Base-by-base conservation (phyloP, 2,888 invertebrate genomes). In the Nomada fucata region DNA sequence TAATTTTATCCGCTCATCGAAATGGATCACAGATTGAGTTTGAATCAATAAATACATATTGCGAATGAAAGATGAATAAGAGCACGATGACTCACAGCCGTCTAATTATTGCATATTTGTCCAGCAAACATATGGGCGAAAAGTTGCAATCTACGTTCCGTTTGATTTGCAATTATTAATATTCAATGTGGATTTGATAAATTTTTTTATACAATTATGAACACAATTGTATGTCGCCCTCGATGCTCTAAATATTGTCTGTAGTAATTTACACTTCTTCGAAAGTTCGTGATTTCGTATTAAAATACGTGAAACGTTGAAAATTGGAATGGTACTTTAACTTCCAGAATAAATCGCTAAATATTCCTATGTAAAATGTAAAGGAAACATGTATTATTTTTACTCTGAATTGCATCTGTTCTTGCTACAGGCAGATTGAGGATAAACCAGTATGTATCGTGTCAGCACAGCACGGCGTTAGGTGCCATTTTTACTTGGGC, bases 401-500 rank as follows among this genome's bases (percentile, higher is more conserved):
- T 20, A 52, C 29, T 20, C 61, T 53, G 13, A 42, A 68, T 53
- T 42, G 23, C 18, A 61, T 61, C 50, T 68, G 20, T 23, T 60
- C 29, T 64, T 47, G 29, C 44, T 29, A 20, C 26, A 47, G 50
- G 26, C 26, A 47, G 59, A 20, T 71, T 13, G 13, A 42, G n/a
- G 10, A 36, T 29, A n/a, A 57, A 71, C 50, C 57, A 26, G 64
- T 15, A 57, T 64, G 29, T 68, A 57, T 64, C 50, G 11, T 29
- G 55, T 53, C 50, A 36, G 36, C 36, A 36, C 36, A 36, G 36
- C 36, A 36, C 36, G 18, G 44, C 52, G 57, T 53, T 23, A 29
- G 59, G 59, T 65, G 76, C 26, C 69, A 76, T 70, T 79, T 76
- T 69, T 69, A 70, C 59, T 76, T 64, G 36, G 23, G 20, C 77